Evolutionary conservation across 2,113 vertebrate genomes (phyloP), one percentile per base, ranked within the genome.

Genomic region (Campylomormyrus numenius): DNA sequence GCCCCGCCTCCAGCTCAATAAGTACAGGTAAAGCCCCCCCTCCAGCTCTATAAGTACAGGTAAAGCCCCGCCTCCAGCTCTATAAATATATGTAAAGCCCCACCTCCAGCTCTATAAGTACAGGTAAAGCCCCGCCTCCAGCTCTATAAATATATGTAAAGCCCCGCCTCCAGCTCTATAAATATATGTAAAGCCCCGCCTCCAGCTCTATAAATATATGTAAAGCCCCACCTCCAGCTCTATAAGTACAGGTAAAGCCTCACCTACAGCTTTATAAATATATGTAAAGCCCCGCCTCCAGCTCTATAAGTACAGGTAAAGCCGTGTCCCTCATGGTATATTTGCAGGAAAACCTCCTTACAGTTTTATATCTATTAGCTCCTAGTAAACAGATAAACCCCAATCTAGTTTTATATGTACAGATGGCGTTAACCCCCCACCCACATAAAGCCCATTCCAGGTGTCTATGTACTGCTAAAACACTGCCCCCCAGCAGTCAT

Each of bases 191-290:
- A 66, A n/a, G 58, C n/a, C 24, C n/a, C 9, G 1, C 24, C 95
- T 98, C 98, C 95, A 99, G 98, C 96, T 99, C 99, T 98, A 98
- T 99, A 97, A 99, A 98, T 95, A 98, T 98, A 98, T 98, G 98
- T 99, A 96, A 87, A 45, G 48, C 13, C 19, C 1, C 93, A 0
- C n/a, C 74, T 45, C 1, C 13, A 58, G 21, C 21, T 58, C 1
- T 77, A 19, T 77, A 35, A 17, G 98, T 95, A 98, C 98, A 98
- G 98, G 98, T 99, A 96, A 87, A 45, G 31, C 2, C 24, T 2
- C 24, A 0, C 24, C 58, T 4, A 2, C 58, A 62, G 24, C n/a
- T 62, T 0, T 62, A 27, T 62, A 62, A 3, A 1, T 66, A 66
- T 0, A 3, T 0, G n/a, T 70, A 70, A 70, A 27, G 62, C 10